These are phyloP conservation scores for Germaria angustata DNA, from an alignment of 2,888 invertebrate species.

Conservation along the genomic window DNA sequence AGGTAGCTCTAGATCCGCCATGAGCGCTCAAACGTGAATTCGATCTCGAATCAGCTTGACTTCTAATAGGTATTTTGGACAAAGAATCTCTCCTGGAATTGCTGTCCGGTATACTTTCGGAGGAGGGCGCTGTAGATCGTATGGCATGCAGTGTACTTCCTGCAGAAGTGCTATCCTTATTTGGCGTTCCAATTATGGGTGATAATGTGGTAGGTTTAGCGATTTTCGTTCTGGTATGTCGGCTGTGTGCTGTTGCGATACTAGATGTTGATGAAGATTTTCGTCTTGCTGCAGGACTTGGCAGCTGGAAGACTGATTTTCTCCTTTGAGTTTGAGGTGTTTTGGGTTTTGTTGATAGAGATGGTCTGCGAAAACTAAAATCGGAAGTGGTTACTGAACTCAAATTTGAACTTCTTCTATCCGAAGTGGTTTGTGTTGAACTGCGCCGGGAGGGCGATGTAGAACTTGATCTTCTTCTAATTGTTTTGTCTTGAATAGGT, in stretches of 20 bases:
- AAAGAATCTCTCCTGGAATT: constrained; percentile 73
- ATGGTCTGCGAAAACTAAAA: constrained; percentile 77
- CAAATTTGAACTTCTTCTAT: constrained; percentile 78
- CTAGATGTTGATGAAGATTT: constrained; percentile 65
- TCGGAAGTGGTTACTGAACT: constrained; percentile 79
- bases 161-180: constrained; percentile 76
- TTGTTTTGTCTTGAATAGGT: constrained; percentile 64
- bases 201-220: constrained; percentile 78
- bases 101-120: constrained; percentile 70
- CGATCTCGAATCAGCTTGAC: constrained; percentile 66
- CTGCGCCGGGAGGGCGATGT: constrained; percentile 78
- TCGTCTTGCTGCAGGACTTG: constrained; percentile 56
- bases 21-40: constrained; percentile 68
- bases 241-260: constrained; percentile 28
- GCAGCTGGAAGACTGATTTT: constrained; percentile 57
- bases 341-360: constrained; percentile 67
- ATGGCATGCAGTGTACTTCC: constrained; percentile 72
- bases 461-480: constrained; percentile 75
- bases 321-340: constrained; percentile 52
- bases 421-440: constrained; percentile 78
- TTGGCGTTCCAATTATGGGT: constrained; percentile 80
- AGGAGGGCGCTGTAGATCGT: constrained; percentile 59
- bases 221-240: constrained; percentile 73
- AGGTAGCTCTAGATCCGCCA: constrained; percentile 62
- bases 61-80: constrained; percentile 78